Evolutionary conservation across 1,140 invertebrate genomes (phyloP).

Genomic region (Neomicropteryx cornuta): DNA sequence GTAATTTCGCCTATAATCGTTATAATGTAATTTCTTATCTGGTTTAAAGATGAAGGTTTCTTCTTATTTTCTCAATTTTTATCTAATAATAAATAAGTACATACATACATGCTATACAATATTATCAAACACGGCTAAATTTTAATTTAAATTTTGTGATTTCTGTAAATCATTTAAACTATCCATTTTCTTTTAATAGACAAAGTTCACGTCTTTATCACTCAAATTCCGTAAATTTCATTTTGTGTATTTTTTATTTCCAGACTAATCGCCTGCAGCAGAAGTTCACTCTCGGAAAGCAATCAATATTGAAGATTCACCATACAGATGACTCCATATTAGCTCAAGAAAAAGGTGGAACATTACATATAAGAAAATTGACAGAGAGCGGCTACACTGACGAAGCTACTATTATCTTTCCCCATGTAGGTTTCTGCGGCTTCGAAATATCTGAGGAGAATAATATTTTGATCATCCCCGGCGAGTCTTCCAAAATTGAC

Average conservation of each 20-base stretch:
- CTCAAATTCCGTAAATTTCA: neutral
- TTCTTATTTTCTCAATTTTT: too few species aligned
- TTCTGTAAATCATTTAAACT: too few species aligned
- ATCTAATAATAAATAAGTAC: too few species aligned
- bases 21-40: too few species aligned
- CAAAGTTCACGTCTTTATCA: neutral
- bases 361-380: constrained; percentile 51
- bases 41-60: too few species aligned
- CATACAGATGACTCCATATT: constrained; percentile 43
- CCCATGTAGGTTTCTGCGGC: constrained; percentile 55
- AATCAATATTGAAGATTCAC: constrained; percentile 43
- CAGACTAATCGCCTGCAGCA: constrained; percentile 49
- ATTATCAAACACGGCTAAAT: too few species aligned
- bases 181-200: too few species aligned
- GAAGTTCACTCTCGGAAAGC: constrained; percentile 44
- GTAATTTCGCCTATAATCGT: too few species aligned
- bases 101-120: too few species aligned
- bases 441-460: constrained; percentile 46
- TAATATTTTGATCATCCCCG: constrained; percentile 51
- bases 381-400: constrained; percentile 46
- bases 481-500: constrained; percentile 49
- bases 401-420: constrained; percentile 39
- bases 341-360: constrained; percentile 58
- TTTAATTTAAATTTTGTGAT: too few species aligned
- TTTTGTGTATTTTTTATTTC: constrained; percentile 17